Conservation (phyloP, 2,113 vertebrate species). For the Circaetus gallicus region DNA sequence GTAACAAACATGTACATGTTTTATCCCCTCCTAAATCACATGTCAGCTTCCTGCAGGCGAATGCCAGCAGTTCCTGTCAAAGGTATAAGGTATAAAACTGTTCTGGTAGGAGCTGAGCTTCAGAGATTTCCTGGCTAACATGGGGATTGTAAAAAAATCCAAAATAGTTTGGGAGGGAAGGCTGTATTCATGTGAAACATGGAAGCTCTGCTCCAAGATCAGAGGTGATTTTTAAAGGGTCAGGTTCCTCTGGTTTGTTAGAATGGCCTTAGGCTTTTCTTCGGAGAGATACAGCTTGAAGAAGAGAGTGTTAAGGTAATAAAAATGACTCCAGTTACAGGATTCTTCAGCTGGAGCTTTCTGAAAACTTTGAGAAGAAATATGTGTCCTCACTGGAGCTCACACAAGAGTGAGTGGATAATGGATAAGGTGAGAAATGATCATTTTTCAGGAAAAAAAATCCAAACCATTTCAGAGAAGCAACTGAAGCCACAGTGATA, state of each 20-base stretch:
- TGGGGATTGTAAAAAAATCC: constrained; percentile 48
- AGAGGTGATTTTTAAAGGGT: constrained; percentile 46
- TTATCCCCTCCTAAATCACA: constrained; percentile 59
- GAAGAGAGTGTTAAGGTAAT: constrained; percentile 22
- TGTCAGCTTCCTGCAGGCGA: constrained; percentile 44
- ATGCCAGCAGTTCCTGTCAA: constrained; percentile 54
- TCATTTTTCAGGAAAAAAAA: neutral
- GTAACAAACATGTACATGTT: constrained; percentile 62
- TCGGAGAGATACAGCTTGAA: constrained; percentile 2
- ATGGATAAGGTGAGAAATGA: constrained; percentile 17
- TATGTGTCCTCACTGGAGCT: neutral
- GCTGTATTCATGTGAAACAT: constrained; percentile 27
- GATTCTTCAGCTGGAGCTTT: constrained; percentile 34
- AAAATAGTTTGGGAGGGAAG: constrained; percentile 30
- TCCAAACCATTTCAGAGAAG: neutral
- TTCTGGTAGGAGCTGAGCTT: constrained; percentile 47
- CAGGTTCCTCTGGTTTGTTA: constrained; percentile 19
- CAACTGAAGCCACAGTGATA: neutral
- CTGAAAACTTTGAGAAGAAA: constrained; percentile 13
- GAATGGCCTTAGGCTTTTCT: neutral
- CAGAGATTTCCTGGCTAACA: constrained; percentile 55
- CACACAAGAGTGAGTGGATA: neutral
- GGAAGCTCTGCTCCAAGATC: constrained; percentile 33
- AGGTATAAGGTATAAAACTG: constrained; percentile 57
- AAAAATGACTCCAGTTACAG: constrained; percentile 19